phyloP scores from a whole-genome alignment of 2,888 invertebrate species.

The Campoplex nolae region DNA sequence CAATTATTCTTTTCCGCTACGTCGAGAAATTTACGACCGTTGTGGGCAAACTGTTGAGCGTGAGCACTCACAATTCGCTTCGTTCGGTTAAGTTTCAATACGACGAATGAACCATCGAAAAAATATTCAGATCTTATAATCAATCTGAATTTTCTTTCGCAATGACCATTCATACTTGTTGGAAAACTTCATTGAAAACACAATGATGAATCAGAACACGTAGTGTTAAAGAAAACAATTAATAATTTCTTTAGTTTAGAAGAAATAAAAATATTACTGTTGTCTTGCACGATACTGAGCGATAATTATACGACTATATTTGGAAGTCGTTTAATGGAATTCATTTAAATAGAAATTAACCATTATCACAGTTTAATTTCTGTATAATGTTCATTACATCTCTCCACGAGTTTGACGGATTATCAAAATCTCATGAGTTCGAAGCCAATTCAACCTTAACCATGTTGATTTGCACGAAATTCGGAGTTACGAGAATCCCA shows the following conservation, averaged over 20 bases:
- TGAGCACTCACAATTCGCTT: conserved; percentile 14
- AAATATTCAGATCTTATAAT: not conserved
- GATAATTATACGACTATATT: not conserved
- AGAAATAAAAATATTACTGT: not conserved
- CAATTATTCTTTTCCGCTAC: conserved; percentile 44
- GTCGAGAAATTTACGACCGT: conserved; percentile 40
- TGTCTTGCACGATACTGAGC: not conserved
- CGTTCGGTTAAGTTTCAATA: not conserved
- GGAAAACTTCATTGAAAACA: not conserved
- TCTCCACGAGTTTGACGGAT: not conserved
- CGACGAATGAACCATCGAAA: not conserved
- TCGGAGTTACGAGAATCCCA: conserved; percentile 1
- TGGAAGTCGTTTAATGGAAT: not conserved
- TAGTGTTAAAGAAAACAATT: no score
- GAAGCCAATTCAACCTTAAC: conserved; percentile 17
- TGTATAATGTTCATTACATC: not conserved
- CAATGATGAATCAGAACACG: no score
- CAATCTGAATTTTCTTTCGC: not conserved
- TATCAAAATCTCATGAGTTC: not conserved
- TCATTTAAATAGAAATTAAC: not conserved
- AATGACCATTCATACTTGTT: not conserved
- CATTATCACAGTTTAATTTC: conserved; percentile 12
- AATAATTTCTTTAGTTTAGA: not conserved
- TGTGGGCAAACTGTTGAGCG: conserved; percentile 20
- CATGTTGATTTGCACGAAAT: conserved; percentile 27